Evolutionary conservation across 2,113 vertebrate genomes (phyloP).

Genomic region (Glareola pratincola): DNA sequence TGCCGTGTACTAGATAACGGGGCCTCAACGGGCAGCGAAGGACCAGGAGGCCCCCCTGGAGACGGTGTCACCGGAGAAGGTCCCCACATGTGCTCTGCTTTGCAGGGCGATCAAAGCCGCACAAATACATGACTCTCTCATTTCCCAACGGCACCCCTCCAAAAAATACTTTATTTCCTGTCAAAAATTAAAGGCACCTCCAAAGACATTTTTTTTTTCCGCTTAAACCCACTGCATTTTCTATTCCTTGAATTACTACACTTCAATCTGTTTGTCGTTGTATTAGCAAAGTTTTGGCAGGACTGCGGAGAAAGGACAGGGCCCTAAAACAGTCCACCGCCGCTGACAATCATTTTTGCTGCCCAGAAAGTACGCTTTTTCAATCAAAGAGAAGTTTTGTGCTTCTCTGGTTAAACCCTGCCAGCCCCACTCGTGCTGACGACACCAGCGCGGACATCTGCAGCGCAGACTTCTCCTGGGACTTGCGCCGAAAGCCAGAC

Average conservation of each 20-base stretch:
- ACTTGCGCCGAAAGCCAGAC: not conserved
- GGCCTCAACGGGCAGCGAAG: not conserved
- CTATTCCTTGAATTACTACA: not conserved
- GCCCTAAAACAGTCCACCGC: not conserved
- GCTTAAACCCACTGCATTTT: not conserved
- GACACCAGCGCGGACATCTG: not conserved
- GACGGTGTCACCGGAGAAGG: not conserved
- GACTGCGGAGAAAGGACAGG: not conserved
- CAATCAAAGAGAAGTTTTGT: not conserved
- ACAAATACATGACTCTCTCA: too few relatives aligned
- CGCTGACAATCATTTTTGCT: not conserved
- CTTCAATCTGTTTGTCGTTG: not conserved
- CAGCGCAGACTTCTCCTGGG: not conserved
- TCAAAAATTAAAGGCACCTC: not conserved
- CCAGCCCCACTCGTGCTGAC: not conserved
- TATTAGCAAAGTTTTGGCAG: not conserved
- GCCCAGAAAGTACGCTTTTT: not conserved
- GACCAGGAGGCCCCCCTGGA: not conserved
- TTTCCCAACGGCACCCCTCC: not conserved
- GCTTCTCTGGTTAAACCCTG: not conserved
- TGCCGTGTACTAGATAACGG: not conserved
- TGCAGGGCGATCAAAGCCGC: not conserved
- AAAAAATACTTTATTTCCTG: not conserved
- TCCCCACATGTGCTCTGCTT: not conserved
- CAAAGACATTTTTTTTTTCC: not conserved